Base-by-base conservation (phyloP, 2,113 vertebrate species). In the Psittacula cyanocephala region DNA sequence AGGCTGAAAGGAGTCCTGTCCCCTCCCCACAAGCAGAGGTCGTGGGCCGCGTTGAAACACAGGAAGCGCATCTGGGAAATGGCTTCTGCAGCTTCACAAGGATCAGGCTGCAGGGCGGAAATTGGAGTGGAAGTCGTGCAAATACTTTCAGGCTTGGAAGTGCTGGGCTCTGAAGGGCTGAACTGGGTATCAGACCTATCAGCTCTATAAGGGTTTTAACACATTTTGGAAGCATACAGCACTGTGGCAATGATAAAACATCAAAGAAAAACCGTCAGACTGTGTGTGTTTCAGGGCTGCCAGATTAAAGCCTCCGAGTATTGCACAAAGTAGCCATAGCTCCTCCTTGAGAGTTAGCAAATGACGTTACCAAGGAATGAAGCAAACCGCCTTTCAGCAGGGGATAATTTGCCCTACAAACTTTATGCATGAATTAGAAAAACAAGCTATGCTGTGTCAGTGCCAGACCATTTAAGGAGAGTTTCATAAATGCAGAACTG, bases 341-440 rank as follows among this genome's bases (percentile, higher is more conserved):
- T 92, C 89, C 95, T 96, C 84, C 89, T 91, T 33, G 52, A 82
- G 81, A 93, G 72, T 52, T 55, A 93, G 80, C 44, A 77, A 84
- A 65, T 94, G 95, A 86, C 76, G 1, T 92, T 93, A 89, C 68
- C 80, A 68, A 84, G 49, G 11, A 93, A 62, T 20, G 80, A 91
- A 89, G 79, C 82, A 62, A 84, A 65, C 86, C 90, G 93, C 65
- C 72, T 91, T 95, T 90, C 90, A 91, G 72, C 82, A 68, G 76
- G 72, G 80, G 80, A 93, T 91, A 92, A 92, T 95, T 96, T 92
- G 62, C 90, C 70, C 57, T 96, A 69, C 83, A 91, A 83, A 93
- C 65, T 86, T 94, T 4, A 81, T 81, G 60, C 60, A 44, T 90
- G 47, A 96, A 81, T 93, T 83, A 88, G 44, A 59, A 84, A 86